Base-by-base conservation (phyloP, 2,888 invertebrate genomes). In the Xestobium rufovillosum region DNA sequence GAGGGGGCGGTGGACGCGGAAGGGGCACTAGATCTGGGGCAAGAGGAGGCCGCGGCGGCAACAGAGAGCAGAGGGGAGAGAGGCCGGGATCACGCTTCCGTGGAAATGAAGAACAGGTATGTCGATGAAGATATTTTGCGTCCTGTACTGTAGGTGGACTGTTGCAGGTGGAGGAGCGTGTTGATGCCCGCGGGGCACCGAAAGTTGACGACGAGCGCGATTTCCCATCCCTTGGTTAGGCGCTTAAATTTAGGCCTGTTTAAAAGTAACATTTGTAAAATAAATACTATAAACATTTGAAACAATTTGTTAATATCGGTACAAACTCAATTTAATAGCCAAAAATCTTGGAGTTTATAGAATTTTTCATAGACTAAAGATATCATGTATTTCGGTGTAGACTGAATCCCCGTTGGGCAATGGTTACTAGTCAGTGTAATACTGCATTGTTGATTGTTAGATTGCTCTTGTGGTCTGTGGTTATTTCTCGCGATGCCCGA, bases 161-260 rank as follows among this genome's bases (percentile, higher is more conserved):
- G 27, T 52, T 56, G 9, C 41, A 56, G 54, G 49, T 38, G 34
- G 57, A 58, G n/a, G 53, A 51, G 31, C 49, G 43, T 37, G 34
- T 35, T 30, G 51, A 55, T 29, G 50, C 51, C 39, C 59, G 59
- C 36, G 58, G 59, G 41, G 80, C 83, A 51, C 90, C 92, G 12
- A 90, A 91, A 68, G 90, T 95, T 49, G 91, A 92, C 65, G 92
- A 94, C 70, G 91, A 90, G 73, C 83, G 84, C 67, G 92, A 92
- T 70, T 94, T 95, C 71, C 94, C 94, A 53, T 88, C 89, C 63
- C 78, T 94, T 65, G 86, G 88, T 68, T 87, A 83, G 71, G 65
- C 27, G 10, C 4, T 10, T 6, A 6, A 27, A n/a, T 6, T 9
- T 6, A 27, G 4, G 26, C 6, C 10, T 8, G 8, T 25, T 28